Percentiles rank a stretch among this genome's conserved stretches.
Conservation (phyloP, 2,888 invertebrate species). For the Tinea trinotella region DNA sequence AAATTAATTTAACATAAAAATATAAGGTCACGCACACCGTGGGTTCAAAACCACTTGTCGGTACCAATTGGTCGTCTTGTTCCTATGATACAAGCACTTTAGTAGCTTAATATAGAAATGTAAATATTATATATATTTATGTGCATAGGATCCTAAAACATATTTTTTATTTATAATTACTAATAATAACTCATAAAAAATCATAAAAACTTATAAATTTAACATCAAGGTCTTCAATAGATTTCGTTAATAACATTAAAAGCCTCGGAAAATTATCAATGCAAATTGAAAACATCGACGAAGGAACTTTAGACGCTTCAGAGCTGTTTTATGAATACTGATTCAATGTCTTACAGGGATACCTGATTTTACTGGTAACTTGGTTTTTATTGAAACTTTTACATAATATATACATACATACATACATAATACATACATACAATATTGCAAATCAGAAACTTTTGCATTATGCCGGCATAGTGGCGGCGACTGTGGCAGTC, state of each 20-base stretch:
- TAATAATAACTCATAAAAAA: neutral
- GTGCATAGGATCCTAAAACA: neutral
- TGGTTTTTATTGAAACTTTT: neutral
- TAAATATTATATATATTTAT: too few species aligned
- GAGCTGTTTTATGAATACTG: slow-evolving; percentile 16
- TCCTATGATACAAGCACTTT: too few species aligned
- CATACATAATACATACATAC: too few species aligned
- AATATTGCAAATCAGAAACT: too few species aligned
- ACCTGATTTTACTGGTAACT: neutral
- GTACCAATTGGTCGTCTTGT: too few species aligned
- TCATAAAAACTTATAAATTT: neutral
- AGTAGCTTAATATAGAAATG: too few species aligned
- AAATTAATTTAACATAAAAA: too few species aligned
- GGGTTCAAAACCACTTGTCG: too few species aligned
- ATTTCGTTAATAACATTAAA: slow-evolving; percentile 4
- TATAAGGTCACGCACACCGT: too few species aligned
- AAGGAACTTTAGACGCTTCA: neutral
- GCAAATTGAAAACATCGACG: slow-evolving; percentile 9
- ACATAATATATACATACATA: too few species aligned
- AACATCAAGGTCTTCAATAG: neutral
- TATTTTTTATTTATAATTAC: neutral
- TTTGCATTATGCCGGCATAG: too few species aligned
- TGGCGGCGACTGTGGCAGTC: too few species aligned
- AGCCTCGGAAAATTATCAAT: slow-evolving; percentile 6
- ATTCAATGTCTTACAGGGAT: slow-evolving; percentile 8